Evolutionary conservation across 2,113 vertebrate species (phyloP).

Genomic region (Proterorhinus semilunaris): DNA sequence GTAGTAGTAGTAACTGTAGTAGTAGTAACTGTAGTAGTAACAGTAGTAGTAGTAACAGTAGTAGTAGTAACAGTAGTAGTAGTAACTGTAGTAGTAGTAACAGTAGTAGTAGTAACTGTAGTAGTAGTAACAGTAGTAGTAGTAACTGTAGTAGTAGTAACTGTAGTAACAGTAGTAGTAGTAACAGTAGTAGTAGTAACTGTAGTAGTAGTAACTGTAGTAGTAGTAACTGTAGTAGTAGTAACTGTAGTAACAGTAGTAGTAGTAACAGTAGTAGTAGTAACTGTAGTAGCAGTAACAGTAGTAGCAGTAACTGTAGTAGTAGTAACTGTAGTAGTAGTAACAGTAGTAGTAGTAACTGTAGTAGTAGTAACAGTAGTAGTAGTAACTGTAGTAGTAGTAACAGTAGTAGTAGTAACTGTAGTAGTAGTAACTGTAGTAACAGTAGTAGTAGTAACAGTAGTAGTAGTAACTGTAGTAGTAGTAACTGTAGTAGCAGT

Average conservation of each 20-base stretch:
- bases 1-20: not conserved
- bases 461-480: not conserved
- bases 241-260: not conserved
- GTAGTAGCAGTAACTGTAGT: not conserved
- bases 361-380: not conserved
- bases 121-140: not conserved
- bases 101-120: not conserved
- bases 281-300: too few species aligned
- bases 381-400: accelerated
- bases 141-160: not conserved
- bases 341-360: not conserved
- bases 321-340: accelerated
- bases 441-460: not conserved
- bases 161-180: not conserved
- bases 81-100: not conserved
- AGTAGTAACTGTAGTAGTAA: not conserved
- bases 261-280: not conserved
- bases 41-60: not conserved
- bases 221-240: not conserved
- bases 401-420: not conserved
- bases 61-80: not conserved
- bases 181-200: not conserved
- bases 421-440: not conserved
- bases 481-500: accelerated
- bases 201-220: not conserved